Percentiles rank a stretch among this genome's conserved stretches.
These are phyloP conservation scores for Dryobates pubescens DNA, from an alignment of 2,797 vertebrate genomes.

Conservation along the genomic window DNA sequence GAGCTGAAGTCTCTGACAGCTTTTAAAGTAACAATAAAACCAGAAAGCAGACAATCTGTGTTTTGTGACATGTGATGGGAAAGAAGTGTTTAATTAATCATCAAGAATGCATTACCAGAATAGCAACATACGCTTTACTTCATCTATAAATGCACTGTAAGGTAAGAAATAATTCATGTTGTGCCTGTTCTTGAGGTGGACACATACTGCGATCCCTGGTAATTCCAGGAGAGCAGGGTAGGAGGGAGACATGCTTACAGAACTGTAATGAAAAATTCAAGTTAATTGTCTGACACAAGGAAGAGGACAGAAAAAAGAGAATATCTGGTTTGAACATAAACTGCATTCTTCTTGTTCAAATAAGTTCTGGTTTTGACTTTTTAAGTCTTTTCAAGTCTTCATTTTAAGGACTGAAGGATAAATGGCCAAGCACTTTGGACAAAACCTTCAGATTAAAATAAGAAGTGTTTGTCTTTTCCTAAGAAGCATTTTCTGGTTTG, in stretches of 20 bases:
- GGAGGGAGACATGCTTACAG: background rate
- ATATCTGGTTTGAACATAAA: background rate
- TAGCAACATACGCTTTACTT: slow-evolving; percentile 51
- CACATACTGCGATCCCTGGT: background rate
- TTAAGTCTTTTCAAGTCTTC: background rate
- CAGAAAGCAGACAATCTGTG: slow-evolving; percentile 28
- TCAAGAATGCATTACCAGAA: slow-evolving; percentile 35
- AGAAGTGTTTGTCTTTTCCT: background rate
- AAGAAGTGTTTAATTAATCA: slow-evolving; percentile 54
- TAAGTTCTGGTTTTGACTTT: background rate
- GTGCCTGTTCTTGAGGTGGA: background rate
- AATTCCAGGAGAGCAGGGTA: background rate
- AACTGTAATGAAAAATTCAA: background rate
- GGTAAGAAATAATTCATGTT: slow-evolving; percentile 30
- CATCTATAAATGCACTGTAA: slow-evolving; percentile 27
- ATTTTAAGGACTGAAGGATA: background rate
- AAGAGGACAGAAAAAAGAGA: background rate
- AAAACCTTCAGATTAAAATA: background rate
- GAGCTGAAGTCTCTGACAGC: background rate
- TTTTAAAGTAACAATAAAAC: slow-evolving; percentile 34
- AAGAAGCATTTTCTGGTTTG: background rate
- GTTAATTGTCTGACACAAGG: background rate
- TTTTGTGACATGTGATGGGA: slow-evolving; percentile 22
- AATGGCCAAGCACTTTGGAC: background rate
- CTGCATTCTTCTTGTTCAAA: background rate